phyloP scores from a whole-genome alignment of 2,113 vertebrate genomes.

The Bettongia penicillata region DNA sequence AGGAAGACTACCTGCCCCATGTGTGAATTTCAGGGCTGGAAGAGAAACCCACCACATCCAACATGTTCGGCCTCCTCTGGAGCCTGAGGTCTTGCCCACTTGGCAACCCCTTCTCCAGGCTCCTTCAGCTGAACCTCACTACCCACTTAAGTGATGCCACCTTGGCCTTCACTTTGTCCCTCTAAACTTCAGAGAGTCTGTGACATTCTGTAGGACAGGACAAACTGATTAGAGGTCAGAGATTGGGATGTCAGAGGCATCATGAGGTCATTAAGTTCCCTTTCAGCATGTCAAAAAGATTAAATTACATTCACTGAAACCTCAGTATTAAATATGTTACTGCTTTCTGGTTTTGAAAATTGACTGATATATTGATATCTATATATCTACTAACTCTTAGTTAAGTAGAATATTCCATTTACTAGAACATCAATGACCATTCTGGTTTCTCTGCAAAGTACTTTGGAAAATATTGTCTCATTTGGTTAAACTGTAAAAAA shows the following conservation, averaged over 20 bases:
- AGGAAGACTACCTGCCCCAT: not conserved
- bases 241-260: not conserved
- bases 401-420: conserved; percentile 52
- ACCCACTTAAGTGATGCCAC: not conserved
- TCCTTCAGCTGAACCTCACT: not conserved
- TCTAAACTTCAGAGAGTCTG: not conserved
- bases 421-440: conserved; percentile 5
- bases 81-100: no score
- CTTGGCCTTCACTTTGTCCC: not conserved
- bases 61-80: no score
- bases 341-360: not conserved
- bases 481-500: conserved; percentile 19
- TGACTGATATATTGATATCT: not conserved
- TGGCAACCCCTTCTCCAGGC: not conserved
- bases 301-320: conserved; percentile 40
- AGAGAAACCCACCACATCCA: not conserved
- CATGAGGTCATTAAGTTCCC: not conserved
- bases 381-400: not conserved
- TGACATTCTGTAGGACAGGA: not conserved
- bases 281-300: conserved; percentile 27
- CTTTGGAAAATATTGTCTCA: conserved; percentile 33
- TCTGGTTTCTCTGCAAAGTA: not conserved
- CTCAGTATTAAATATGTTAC: conserved; percentile 24
- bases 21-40: not conserved
- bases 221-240: no score